Percentiles rank a stretch among this genome's conserved stretches.
phyloP scores from a whole-genome alignment of 2,797 vertebrate species.

The Trachurus trachurus region DNA sequence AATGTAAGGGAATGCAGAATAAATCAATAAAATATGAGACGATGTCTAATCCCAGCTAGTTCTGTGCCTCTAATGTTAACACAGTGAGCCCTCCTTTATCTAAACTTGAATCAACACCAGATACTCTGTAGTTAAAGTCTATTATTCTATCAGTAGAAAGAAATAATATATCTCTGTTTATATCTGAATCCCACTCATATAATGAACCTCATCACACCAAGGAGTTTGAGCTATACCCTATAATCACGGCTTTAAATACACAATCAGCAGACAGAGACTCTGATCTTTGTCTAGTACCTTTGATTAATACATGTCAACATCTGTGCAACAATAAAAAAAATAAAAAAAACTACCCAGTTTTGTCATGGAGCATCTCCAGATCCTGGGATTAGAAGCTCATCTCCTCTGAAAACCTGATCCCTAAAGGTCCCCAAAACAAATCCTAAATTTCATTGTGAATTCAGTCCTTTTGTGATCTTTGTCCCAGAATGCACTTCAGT shows the following conservation, averaged over 20 bases:
- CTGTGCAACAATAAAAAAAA: constrained; percentile 66
- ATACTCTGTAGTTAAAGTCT: neutral
- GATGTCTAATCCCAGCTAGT: neutral
- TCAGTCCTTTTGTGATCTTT: neutral
- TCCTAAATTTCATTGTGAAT: neutral
- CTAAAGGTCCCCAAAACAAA: neutral
- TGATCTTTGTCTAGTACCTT: constrained; percentile 79
- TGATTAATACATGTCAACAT: constrained; percentile 61
- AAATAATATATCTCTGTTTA: constrained; percentile 2
- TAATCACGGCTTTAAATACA: constrained; percentile 71
- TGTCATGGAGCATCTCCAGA: neutral
- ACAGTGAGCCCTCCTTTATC: neutral
- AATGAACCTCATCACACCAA: constrained; percentile 37
- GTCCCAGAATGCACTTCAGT: neutral
- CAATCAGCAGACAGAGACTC: constrained; percentile 48
- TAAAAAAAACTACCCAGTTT: constrained; percentile 7
- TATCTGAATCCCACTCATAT: constrained; percentile 6
- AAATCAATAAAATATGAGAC: neutral
- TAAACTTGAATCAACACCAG: neutral
- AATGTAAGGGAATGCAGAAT: constrained; percentile 4
- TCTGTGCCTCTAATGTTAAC: neutral
- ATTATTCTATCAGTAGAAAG: neutral
- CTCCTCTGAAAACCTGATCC: neutral
- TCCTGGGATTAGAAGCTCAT: neutral
- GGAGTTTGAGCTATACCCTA: constrained; percentile 24